Evolutionary conservation across 92 coral and sea anemone genomes (phyloP), one percentile per base, ranked within the genome.

Genomic region (Anthopleura xanthogrammica): DNA sequence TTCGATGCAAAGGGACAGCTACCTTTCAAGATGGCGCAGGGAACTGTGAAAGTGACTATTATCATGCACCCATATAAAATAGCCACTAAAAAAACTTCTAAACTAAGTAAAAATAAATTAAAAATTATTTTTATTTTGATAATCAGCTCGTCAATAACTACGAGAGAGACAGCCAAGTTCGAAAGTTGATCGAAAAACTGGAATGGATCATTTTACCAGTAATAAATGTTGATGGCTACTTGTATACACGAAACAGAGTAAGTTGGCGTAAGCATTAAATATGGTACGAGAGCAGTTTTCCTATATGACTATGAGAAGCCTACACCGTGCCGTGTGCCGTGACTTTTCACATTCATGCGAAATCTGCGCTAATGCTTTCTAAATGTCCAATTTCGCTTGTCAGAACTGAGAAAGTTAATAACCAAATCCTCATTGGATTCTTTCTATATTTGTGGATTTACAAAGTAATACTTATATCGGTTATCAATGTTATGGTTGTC

Each of bases 191-290:
- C 71, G 90, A 92, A 64, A 89, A 88, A 82, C 76, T 92, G 12
- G 95, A 94, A 77, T 96, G 99, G 99, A 81, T 96, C 12, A 89
- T 96, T 77, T 41, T 96, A 42, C 99, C 99, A 7, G 94, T 96
- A 12, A 79, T 90, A 4, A 96, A 96, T 48, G 95, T 92, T 5
- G 99, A 96, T 82, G 99, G 99, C 16, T 96, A 96, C 60, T 75
- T 79, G 19, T 94, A 94, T 82, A 83, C 99, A 29, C 78, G 80
- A 12, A 84, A 81, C 12, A 79, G 87, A 92, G 99, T 96, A 79
- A 42, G 83, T 22, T 60, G 24, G 4, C 50, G 50, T 43, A 43
- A 43, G 50, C 50, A 43, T 43, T 4, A 43, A 43, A 43, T n/a
- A 43, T 43, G 50, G n/a, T n/a, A n/a, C n/a, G n/a, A n/a, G n/a